These are phyloP conservation scores for Riparia riparia DNA, from an alignment of 2,113 vertebrate species.

Conservation along the genomic window DNA sequence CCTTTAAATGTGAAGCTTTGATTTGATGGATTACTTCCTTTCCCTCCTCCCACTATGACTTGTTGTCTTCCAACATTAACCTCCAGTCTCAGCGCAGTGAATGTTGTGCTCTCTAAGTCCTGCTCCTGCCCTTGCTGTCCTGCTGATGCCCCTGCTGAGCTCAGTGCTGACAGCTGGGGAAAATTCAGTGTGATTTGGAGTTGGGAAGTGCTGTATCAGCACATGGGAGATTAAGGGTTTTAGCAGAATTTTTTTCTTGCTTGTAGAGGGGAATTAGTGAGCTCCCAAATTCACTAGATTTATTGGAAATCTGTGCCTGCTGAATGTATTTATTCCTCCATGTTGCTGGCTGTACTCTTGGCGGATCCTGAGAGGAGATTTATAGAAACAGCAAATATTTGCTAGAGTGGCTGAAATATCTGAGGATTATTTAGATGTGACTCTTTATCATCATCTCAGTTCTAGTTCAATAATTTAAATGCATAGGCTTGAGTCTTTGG, in stretches of 20 bases:
- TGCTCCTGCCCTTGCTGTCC: neutral
- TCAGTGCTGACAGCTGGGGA: neutral
- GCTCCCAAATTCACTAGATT: slow-evolving; percentile 27
- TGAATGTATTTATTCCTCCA: neutral
- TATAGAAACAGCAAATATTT: slow-evolving; percentile 53
- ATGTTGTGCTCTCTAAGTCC: neutral
- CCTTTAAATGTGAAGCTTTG: neutral
- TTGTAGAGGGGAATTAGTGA: slow-evolving; percentile 34
- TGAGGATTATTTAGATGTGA: slow-evolving; percentile 49
- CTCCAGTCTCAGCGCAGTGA: neutral
- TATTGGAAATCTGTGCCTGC: slow-evolving; percentile 30
- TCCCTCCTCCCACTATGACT: neutral
- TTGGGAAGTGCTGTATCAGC: slow-evolving; percentile 48
- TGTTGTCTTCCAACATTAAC: neutral
- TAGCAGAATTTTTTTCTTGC: slow-evolving; percentile 30
- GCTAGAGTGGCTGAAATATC: slow-evolving; percentile 23
- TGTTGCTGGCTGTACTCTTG: slow-evolving; percentile 7
- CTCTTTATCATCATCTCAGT: slow-evolving; percentile 32
- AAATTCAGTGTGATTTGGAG: neutral
- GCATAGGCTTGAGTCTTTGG: neutral
- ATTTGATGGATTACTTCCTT: neutral
- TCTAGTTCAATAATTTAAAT: slow-evolving; percentile 43
- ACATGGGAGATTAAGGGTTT: slow-evolving; percentile 52
- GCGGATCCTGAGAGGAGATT: slow-evolving; percentile 55
- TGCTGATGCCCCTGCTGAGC: neutral